A percentile compares a stretch with the other conserved stretches of the same genome.
Conservation (phyloP, 2,113 vertebrate genomes). For the Meriones unguiculatus region DNA sequence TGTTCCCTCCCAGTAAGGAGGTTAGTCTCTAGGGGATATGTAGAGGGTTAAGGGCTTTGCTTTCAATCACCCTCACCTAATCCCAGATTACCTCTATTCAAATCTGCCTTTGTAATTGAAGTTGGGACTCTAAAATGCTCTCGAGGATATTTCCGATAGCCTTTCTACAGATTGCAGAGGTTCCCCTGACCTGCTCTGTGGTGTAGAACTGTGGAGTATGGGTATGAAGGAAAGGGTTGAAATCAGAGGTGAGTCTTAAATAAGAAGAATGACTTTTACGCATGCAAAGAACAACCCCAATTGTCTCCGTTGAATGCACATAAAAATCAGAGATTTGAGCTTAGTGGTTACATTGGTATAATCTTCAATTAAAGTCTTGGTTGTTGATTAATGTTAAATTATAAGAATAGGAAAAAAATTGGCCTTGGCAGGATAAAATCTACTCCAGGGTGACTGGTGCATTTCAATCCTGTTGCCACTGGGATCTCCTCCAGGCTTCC, state of each 20-base stretch:
- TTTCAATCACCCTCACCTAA: conserved; percentile 43
- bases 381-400: conserved; percentile 74
- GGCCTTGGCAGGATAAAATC: conserved; percentile 62
- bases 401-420: conserved; percentile 71
- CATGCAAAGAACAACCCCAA: neutral
- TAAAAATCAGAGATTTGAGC: neutral
- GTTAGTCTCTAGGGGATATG: neutral
- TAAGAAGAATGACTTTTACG: neutral
- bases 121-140: conserved; percentile 43
- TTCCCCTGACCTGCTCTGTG: neutral
- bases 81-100: conserved; percentile 53
- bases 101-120: conserved; percentile 62
- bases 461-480: conserved; percentile 45
- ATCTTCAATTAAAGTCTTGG: conserved; percentile 67
- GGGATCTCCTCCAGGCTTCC: neutral
- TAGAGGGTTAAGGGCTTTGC: conserved; percentile 59
- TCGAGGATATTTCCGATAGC: conserved; percentile 17
- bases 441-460: neutral
- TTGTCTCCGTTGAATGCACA: neutral
- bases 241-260: neutral
- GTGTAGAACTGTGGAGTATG: conserved; percentile 40
- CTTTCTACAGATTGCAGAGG: conserved; percentile 5
- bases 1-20: conserved; percentile 29
- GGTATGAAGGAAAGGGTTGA: neutral
- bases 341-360: conserved; percentile 50